Percentiles rank a stretch among this genome's conserved stretches.
These are phyloP conservation scores for Nylanderia fulva DNA, from an alignment of 1,140 invertebrate genomes.

Conservation along the genomic window DNA sequence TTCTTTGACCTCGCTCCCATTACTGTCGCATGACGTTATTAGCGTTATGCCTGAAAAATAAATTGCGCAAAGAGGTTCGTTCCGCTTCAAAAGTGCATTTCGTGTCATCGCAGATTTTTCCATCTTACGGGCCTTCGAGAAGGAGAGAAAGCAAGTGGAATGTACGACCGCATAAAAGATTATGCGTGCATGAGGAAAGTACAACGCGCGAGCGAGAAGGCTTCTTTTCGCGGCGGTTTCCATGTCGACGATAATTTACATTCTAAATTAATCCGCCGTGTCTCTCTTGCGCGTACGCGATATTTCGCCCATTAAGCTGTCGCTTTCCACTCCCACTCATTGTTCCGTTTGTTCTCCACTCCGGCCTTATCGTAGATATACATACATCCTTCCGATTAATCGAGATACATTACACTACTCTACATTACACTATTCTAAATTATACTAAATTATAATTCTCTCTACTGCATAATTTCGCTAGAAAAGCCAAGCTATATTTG, in stretches of 20 bases:
- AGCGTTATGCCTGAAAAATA: constrained; percentile 40
- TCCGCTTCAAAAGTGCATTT: constrained; percentile 25
- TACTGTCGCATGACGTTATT: constrained; percentile 34
- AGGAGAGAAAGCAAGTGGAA: not conserved
- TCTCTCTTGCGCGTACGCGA: not conserved
- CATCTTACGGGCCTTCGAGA: constrained; percentile 11
- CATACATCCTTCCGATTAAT: not conserved
- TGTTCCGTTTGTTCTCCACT: not conserved
- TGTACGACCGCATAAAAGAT: not conserved
- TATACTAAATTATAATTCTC: too few relatives aligned
- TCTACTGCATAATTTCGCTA: not conserved
- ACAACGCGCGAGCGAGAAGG: not conserved
- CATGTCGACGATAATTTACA: constrained; percentile 19
- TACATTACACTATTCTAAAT: too few relatives aligned
- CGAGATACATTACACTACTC: not conserved
- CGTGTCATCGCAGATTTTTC: constrained; percentile 21
- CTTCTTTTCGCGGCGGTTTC: constrained; percentile 4
- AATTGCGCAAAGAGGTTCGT: constrained; percentile 38
- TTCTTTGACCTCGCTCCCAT: constrained; percentile 37
- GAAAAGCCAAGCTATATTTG: not conserved
- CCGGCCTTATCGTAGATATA: not conserved
- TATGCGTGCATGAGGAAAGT: not conserved
- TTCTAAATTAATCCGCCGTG: constrained; percentile 21
- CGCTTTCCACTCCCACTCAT: not conserved
- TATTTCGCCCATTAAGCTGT: constrained; percentile 1